These are phyloP conservation scores for Microplitis mediator DNA, from an alignment of 1,140 invertebrate species.

Conservation along the genomic window DNA sequence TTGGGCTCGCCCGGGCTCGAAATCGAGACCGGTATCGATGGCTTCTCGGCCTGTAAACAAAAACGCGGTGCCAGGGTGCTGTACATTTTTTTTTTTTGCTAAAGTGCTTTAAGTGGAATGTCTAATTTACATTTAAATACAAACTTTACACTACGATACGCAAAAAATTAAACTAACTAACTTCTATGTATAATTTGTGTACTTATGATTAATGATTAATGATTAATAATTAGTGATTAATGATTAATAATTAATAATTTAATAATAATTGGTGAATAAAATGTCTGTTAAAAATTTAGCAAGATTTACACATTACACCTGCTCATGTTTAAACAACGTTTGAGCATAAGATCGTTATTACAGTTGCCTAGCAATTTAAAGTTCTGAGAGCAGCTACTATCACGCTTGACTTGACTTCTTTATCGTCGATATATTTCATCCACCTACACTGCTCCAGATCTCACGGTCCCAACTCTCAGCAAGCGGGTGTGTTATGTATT, in stretches of 20 bases:
- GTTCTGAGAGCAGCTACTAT: neutral
- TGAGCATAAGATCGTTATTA: constrained; percentile 3
- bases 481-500: neutral
- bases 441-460: constrained; percentile 28
- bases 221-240: too few species aligned
- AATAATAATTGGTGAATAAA: too few species aligned
- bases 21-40: constrained; percentile 44
- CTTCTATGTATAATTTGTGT: too few species aligned
- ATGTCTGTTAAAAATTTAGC: too few species aligned
- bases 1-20: constrained; percentile 54
- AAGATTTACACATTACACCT: too few species aligned
- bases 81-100: constrained; percentile 41
- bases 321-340: neutral
- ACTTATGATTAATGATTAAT: too few species aligned
- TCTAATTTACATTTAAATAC: neutral
- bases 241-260: too few species aligned
- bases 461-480: constrained; percentile 7
- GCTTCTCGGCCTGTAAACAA: constrained; percentile 55
- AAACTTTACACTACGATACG: neutral
- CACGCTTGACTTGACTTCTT: neutral
- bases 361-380: constrained; percentile 6
- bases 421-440: constrained; percentile 22
- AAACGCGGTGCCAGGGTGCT: constrained; percentile 52
- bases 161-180: neutral
- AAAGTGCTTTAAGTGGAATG: constrained; percentile 6